A percentile compares a stretch with the other conserved stretches of the same genome.
Evolutionary conservation across 2,113 vertebrate species (phyloP).

Genomic region (Scatophagus argus): DNA sequence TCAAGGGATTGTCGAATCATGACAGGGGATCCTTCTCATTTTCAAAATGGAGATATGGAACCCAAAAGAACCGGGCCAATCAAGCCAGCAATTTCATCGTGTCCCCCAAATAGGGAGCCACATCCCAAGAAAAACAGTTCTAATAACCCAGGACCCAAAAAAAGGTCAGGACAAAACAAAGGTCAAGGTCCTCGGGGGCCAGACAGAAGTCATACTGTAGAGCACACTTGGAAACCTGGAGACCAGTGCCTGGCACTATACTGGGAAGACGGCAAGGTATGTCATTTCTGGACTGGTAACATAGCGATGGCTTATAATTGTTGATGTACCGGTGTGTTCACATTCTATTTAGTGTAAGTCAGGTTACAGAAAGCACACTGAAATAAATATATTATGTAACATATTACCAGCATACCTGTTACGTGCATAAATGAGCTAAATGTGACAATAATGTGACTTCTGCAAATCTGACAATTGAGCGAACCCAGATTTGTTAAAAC

Average conservation of each 20-base stretch:
- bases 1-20: constrained; percentile 75
- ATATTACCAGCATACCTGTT: too few species aligned
- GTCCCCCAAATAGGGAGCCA: constrained; percentile 82
- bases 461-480: neutral
- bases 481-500: neutral
- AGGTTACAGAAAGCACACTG: neutral
- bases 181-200: constrained; percentile 84
- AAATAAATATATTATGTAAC: too few species aligned
- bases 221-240: constrained; percentile 90
- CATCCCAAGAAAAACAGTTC: constrained; percentile 82
- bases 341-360: neutral
- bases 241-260: constrained; percentile 97
- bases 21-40: constrained; percentile 51
- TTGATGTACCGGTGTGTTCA: neutral
- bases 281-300: neutral
- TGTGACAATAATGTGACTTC: neutral
- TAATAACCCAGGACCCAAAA: constrained; percentile 88
- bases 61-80: constrained; percentile 92
- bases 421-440: neutral
- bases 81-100: constrained; percentile 81
- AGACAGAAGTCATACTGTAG: constrained; percentile 80
- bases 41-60: constrained; percentile 92
- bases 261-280: constrained; percentile 99
- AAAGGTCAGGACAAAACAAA: constrained; percentile 87
- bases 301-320: neutral